Evolutionary conservation across 2,888 invertebrate species (phyloP).

Genomic region (Drosophila mimica): DNA sequence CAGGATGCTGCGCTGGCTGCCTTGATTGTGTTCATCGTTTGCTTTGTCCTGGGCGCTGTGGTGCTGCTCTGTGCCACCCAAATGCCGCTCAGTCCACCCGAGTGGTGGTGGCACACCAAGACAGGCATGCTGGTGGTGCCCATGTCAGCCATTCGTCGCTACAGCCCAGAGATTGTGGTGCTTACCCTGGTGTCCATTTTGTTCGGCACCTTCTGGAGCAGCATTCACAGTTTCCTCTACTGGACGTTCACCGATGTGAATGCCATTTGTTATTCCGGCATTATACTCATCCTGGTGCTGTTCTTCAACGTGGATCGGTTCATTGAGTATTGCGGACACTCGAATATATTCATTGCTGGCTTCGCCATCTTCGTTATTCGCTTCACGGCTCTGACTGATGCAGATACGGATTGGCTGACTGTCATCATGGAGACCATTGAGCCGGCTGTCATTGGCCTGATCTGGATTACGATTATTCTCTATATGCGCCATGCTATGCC

Average conservation of each 20-base stretch:
- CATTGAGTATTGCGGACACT: constrained; percentile 92
- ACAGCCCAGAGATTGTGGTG: constrained; percentile 90
- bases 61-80: constrained; percentile 86
- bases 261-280: constrained; percentile 71
- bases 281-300: constrained; percentile 78
- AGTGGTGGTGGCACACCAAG: constrained; percentile 95
- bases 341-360: constrained; percentile 93
- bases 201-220: constrained; percentile 92
- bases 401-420: constrained; percentile 87
- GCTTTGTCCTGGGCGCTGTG: constrained; percentile 88
- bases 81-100: constrained; percentile 92
- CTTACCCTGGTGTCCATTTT: constrained; percentile 89
- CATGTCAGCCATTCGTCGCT: constrained; percentile 91
- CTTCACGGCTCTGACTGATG: constrained; percentile 88
- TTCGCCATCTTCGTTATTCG: constrained; percentile 92
- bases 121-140: constrained; percentile 91
- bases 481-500: constrained; percentile 93
- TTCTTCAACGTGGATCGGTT: constrained; percentile 90
- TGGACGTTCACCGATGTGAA: constrained; percentile 86
- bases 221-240: constrained; percentile 91
- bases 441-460: constrained; percentile 90
- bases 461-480: constrained; percentile 92
- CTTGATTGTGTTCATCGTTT: constrained; percentile 82
- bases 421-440: constrained; percentile 90
- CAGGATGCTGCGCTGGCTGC: constrained; percentile 68